phyloP scores from a whole-genome alignment of 2,888 invertebrate species.

The Lasiommata megera region DNA sequence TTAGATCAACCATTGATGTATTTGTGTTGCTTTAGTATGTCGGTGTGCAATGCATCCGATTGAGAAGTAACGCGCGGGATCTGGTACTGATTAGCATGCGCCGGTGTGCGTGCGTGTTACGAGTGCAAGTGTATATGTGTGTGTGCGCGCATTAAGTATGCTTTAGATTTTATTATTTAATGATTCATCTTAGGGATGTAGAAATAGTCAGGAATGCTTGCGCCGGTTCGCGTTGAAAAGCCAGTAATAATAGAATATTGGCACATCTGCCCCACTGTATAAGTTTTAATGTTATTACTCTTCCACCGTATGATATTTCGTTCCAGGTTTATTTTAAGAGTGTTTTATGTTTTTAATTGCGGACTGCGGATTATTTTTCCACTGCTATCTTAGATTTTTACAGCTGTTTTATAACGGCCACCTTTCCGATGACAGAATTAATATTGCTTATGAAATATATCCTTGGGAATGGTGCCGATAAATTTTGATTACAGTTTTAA shows the following conservation, averaged over 20 bases:
- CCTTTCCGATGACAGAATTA: conserved; percentile 76
- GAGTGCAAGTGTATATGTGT: conserved; percentile 61
- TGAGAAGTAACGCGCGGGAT: conserved; percentile 68
- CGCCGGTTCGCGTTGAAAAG: conserved; percentile 72
- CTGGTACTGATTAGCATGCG: conserved; percentile 73
- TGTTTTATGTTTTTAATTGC: conserved; percentile 78
- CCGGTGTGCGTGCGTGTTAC: conserved; percentile 68
- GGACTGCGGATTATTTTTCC: conserved; percentile 68
- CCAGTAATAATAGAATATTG: conserved; percentile 80
- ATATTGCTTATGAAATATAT: conserved; percentile 68
- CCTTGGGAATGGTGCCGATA: conserved; percentile 62
- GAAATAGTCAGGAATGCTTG: conserved; percentile 79
- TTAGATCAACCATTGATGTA: conserved; percentile 76
- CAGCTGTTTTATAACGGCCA: conserved; percentile 67
- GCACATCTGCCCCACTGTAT: conserved; percentile 76
- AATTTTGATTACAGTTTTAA: conserved; percentile 47
- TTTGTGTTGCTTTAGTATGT: conserved; percentile 45
- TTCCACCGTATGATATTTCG: conserved; percentile 66
- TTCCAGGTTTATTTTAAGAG: conserved; percentile 69
- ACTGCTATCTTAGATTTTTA: conserved; percentile 67
- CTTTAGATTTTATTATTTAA: conserved; percentile 81
- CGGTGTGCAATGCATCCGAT: conserved; percentile 56
- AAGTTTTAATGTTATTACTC: conserved; percentile 77
- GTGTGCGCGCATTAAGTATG: conserved; percentile 78
- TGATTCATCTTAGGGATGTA: conserved; percentile 81